phyloP scores from a whole-genome alignment of 2,888 invertebrate genomes.

The Eupithecia insigniata region DNA sequence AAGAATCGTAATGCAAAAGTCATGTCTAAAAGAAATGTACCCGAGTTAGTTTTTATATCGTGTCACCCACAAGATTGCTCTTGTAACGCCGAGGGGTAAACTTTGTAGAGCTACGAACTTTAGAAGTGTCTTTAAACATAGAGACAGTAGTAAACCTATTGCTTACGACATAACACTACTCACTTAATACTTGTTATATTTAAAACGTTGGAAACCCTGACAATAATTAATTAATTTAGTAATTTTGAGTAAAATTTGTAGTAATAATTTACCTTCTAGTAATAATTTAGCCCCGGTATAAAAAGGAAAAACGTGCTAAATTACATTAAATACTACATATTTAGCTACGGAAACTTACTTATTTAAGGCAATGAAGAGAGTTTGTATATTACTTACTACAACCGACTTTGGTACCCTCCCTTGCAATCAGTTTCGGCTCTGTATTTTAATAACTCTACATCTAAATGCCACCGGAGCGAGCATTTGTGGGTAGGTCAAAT shows the following conservation, averaged over 20 bases:
- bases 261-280: no score
- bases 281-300: no score
- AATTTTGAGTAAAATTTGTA: no score
- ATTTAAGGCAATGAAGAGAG: no score
- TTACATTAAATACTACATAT: no score
- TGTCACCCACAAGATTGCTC: slow-evolving; percentile 79
- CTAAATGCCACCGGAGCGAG: slow-evolving; percentile 59
- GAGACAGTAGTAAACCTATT: neutral
- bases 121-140: slow-evolving; percentile 43
- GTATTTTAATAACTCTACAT: slow-evolving; percentile 45
- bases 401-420: no score
- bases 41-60: slow-evolving; percentile 66
- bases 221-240: no score
- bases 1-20: slow-evolving; percentile 74
- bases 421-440: slow-evolving; percentile 41
- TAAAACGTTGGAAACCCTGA: no score
- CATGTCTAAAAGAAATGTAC: slow-evolving; percentile 66
- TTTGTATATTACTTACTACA: no score
- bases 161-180: neutral
- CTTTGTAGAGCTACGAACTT: slow-evolving; percentile 48
- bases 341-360: no score
- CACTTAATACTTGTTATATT: no score
- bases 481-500: slow-evolving; percentile 73
- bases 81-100: slow-evolving; percentile 63
- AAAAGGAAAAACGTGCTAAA: no score